phyloP scores from a whole-genome alignment of 2,113 vertebrate genomes.

The Probosciger aterrimus region DNA sequence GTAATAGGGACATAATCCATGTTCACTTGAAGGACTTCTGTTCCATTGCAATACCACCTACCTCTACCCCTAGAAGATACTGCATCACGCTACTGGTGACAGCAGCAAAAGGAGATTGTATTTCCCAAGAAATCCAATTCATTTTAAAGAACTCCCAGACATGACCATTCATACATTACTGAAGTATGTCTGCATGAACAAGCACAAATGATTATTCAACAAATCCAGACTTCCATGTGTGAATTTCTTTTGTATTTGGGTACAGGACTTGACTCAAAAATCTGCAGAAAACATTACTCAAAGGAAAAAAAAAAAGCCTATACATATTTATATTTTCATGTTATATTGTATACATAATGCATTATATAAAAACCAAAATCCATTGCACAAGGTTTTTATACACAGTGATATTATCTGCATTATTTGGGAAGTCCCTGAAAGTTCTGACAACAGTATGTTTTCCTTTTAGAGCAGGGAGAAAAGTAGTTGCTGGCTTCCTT shows the following conservation, averaged over 20 bases:
- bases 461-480: not conserved
- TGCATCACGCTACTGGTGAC: not conserved
- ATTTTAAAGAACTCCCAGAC: not conserved
- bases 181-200: not conserved
- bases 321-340: not conserved
- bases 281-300: not conserved
- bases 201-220: not conserved
- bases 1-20: not conserved
- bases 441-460: not conserved
- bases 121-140: not conserved
- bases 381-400: not conserved
- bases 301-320: not conserved
- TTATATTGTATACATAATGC: not conserved
- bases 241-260: not conserved
- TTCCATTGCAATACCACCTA: not conserved
- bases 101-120: not conserved
- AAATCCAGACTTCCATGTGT: not conserved
- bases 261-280: not conserved
- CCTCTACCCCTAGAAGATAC: not conserved
- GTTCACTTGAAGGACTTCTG: not conserved
- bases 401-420: not conserved
- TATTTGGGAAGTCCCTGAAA: not conserved
- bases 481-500: conserved; percentile 6
- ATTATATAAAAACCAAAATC: not conserved
- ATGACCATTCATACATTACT: not conserved